These are phyloP conservation scores for Periparus ater DNA, from an alignment of 2,797 vertebrate genomes.

Conservation along the genomic window DNA sequence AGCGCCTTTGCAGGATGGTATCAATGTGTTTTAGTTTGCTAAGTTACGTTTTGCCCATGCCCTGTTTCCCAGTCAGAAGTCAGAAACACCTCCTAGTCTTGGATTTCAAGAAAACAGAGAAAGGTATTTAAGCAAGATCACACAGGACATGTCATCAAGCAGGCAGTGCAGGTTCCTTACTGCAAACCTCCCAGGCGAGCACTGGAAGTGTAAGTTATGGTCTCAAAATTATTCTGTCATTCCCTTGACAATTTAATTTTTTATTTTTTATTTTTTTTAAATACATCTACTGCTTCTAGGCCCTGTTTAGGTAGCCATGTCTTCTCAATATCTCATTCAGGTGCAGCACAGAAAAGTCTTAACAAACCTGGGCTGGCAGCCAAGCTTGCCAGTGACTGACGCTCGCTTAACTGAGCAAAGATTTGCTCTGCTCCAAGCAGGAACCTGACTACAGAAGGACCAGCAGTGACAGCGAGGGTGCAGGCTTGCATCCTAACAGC, in stretches of 20 bases:
- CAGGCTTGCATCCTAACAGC: constrained; percentile 73
- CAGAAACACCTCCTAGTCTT: background rate
- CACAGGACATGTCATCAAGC: background rate
- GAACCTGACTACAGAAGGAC: constrained; percentile 64
- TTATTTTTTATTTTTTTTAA: background rate
- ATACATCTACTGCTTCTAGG: constrained; percentile 25
- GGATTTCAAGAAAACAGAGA: background rate
- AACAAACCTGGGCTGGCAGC: constrained; percentile 71
- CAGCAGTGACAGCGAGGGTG: constrained; percentile 69
- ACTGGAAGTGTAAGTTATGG: constrained; percentile 8
- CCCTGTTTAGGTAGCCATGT: constrained; percentile 67
- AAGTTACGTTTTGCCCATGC: background rate
- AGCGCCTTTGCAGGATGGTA: background rate
- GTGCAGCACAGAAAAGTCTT: constrained; percentile 76
- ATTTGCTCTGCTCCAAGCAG: constrained; percentile 75
- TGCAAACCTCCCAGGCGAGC: background rate
- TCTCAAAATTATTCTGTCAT: constrained; percentile 73
- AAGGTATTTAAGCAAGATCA: background rate
- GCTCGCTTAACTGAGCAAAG: constrained; percentile 77
- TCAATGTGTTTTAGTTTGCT: background rate
- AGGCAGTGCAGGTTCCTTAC: background rate
- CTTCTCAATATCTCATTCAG: constrained; percentile 87
- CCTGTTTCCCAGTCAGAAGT: background rate
- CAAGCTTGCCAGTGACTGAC: constrained; percentile 73
- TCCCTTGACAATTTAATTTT: constrained; percentile 64